phyloP scores from a whole-genome alignment of 2,888 invertebrate species.

The Cheiracanthium punctorium region DNA sequence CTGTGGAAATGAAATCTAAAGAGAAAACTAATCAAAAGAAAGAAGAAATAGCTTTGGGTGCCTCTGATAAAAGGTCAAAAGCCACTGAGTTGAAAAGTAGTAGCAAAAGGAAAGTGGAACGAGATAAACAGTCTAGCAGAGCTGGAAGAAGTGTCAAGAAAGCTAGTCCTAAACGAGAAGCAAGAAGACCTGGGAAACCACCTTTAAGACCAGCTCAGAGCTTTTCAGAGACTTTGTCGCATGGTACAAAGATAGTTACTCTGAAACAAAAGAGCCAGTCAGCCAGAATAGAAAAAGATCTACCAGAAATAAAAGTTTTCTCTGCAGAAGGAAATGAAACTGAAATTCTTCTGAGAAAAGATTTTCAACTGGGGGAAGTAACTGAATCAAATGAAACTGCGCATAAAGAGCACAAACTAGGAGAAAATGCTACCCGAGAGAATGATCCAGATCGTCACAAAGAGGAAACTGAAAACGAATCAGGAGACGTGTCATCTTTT shows the following conservation, averaged over 20 bases:
- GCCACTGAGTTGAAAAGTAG: background rate
- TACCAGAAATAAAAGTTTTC: slow-evolving; percentile 46
- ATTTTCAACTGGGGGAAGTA: background rate
- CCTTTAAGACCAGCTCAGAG: slow-evolving; percentile 28
- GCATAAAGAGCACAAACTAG: background rate
- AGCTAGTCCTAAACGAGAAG: slow-evolving; percentile 13
- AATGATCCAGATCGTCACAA: background rate
- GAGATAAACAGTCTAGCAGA: background rate
- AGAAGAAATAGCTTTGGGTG: background rate
- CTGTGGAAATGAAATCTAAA: background rate
- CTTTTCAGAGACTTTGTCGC: slow-evolving; percentile 9
- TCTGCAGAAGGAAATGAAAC: slow-evolving; percentile 41
- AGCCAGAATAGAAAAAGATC: slow-evolving; percentile 18
- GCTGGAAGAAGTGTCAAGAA: background rate
- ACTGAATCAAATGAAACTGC: background rate
- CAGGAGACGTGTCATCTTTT: background rate
- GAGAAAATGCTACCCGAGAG: background rate
- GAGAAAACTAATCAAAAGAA: background rate
- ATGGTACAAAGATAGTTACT: background rate
- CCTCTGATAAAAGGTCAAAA: background rate
- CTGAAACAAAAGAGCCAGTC: slow-evolving; percentile 29
- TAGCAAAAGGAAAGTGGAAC: background rate
- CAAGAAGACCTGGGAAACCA: background rate
- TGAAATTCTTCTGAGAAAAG: slow-evolving; percentile 21
- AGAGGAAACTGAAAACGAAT: background rate